phyloP scores from a whole-genome alignment of 2,113 vertebrate species.

The Kryptolebias marmoratus region DNA sequence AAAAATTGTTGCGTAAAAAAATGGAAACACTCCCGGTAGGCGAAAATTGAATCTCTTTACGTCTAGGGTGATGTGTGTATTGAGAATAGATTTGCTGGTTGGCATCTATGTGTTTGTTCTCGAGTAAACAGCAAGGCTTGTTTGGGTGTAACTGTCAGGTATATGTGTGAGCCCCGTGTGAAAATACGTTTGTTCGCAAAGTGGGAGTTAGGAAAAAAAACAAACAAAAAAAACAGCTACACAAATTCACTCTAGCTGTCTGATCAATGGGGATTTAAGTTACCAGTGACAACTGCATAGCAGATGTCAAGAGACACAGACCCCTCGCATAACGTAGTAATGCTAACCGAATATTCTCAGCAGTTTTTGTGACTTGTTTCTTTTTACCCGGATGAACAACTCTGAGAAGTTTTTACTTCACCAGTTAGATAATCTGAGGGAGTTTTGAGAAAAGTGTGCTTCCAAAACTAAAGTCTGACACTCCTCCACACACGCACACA shows the following conservation, averaged over 20 bases:
- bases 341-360: conserved; percentile 65
- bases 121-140: conserved; percentile 79
- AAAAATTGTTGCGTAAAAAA: conserved; percentile 76
- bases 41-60: conserved; percentile 82
- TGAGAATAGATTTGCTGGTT: conserved; percentile 81
- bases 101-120: conserved; percentile 80
- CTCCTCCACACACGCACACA: not conserved
- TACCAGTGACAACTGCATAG: conserved; percentile 77
- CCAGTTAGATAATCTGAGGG: conserved; percentile 60
- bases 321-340: conserved; percentile 58
- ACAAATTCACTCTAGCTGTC: conserved; percentile 77
- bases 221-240: conserved; percentile 74
- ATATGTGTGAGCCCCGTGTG: conserved; percentile 74
- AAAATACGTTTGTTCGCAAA: conserved; percentile 81
- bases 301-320: conserved; percentile 75
- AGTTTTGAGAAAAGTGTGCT: conserved; percentile 64
- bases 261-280: conserved; percentile 81
- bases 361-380: conserved; percentile 67
- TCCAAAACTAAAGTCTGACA: conserved; percentile 68
- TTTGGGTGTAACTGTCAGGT: conserved; percentile 82
- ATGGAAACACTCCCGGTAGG: conserved; percentile 80
- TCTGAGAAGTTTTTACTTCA: conserved; percentile 68
- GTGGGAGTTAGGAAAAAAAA: conserved; percentile 70
- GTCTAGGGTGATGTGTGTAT: conserved; percentile 81
- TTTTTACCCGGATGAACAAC: conserved; percentile 63